Evolutionary conservation across 2,888 invertebrate species (phyloP), one percentile per base, ranked within the genome.

Genomic region (Melitaea athalia): DNA sequence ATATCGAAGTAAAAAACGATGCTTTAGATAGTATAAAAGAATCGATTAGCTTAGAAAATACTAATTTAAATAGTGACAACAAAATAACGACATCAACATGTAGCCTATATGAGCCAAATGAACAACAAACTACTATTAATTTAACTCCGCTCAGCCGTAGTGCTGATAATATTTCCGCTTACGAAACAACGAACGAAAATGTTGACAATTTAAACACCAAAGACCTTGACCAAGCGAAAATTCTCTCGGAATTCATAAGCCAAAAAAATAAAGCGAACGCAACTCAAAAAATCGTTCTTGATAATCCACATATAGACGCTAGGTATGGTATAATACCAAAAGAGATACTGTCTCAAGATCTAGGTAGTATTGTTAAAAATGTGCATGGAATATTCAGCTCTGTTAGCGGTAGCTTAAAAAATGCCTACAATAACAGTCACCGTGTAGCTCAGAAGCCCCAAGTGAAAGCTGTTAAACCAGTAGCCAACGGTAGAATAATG

Each of bases 311-410:
- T 49, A 63, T 59, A 5, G 88, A 91, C 59, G 72, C 70, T 0
- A 79, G 80, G 70, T 88, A 88, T 42, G 68, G 85, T 0, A 78
- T 86, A 47, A 75, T 90, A 77, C 88, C 89, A 0, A 92, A 91
- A 77, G 92, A 92, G 71, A 75, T 91, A 0, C 66, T 92, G 1
- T 82, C 89, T 0, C 92, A 89, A 81, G 92, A 92, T 53, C 75
- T 92, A 0, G 91, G 92, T 0, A 89, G 84, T 69, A 88, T 93
- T 1, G 92, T 92, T 0, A 92, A 92, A 75, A 93, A 93, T 78
- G 92, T 93, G 0, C 93, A 93, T 5, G 93, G 93, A 0, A 89
- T 93, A 75, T 93, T 93, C 71, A 92, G 92, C 0, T 88, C 90
- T 0, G 87, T 93, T 0, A 91, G 92, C 6, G 93, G 92, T 0